Conservation (phyloP, 2,797 vertebrate species). For the Halcyon badia region DNA sequence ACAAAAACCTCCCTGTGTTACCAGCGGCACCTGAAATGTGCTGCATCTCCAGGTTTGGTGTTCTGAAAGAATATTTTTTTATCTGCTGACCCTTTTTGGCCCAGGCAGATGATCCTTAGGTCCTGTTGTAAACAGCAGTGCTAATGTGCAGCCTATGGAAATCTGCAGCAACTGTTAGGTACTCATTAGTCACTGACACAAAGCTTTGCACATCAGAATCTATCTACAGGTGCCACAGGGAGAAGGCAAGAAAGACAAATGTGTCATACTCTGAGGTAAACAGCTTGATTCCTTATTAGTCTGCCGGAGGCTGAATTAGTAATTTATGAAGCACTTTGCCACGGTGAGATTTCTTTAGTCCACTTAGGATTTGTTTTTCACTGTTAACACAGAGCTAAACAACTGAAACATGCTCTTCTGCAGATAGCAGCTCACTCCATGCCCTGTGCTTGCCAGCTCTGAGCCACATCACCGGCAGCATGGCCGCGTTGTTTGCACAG, state of each 20-base stretch:
- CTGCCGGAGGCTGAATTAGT: conserved; percentile 53
- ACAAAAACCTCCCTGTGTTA: not conserved
- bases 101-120: not conserved
- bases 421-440: not conserved
- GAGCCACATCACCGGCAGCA: not conserved
- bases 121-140: not conserved
- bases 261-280: conserved; percentile 22
- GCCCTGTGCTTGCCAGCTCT: not conserved
- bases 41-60: not conserved
- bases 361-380: not conserved
- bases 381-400: conserved; percentile 40
- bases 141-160: not conserved
- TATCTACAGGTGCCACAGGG: conserved; percentile 31
- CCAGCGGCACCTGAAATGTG: not conserved
- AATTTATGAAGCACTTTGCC: conserved; percentile 63
- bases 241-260: conserved; percentile 32
- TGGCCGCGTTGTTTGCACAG: not conserved
- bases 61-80: not conserved
- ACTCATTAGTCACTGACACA: conserved; percentile 37
- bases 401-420: not conserved
- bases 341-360: conserved; percentile 45
- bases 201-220: conserved; percentile 14
- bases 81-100: not conserved
- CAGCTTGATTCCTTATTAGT: conserved; percentile 41
- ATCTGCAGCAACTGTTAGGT: not conserved